Percentiles rank a stretch among this genome's conserved stretches.
Conservation (phyloP, 2,888 invertebrate genomes). For the Laspeyria flexula region DNA sequence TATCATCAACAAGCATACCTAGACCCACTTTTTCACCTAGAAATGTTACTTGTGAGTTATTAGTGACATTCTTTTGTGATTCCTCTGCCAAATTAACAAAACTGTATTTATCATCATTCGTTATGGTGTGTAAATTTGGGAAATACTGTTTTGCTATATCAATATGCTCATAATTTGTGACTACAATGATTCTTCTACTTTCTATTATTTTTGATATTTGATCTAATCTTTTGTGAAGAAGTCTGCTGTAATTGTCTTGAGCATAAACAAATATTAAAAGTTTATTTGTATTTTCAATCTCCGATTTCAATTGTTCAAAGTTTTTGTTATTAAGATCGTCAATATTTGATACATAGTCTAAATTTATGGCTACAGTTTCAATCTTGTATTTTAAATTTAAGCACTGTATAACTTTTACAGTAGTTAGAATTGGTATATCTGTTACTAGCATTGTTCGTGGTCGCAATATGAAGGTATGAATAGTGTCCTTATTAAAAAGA, state of each 20-base stretch:
- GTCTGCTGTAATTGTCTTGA: background rate
- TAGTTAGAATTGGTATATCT: constrained; percentile 13
- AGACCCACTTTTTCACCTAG: background rate
- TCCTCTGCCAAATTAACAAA: background rate
- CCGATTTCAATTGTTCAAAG: background rate
- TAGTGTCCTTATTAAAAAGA: background rate
- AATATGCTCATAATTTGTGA: background rate
- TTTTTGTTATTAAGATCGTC: background rate
- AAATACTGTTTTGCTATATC: background rate
- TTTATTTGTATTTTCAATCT: background rate
- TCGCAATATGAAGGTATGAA: background rate
- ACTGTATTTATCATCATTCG: background rate
- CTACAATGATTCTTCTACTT: background rate
- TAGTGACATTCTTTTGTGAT: background rate
- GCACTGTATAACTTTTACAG: constrained; percentile 14
- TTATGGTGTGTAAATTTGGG: background rate
- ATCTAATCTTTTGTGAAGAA: background rate
- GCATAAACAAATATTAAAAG: background rate
- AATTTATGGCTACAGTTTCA: background rate
- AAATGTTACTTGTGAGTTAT: background rate
- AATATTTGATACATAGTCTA: background rate
- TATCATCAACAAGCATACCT: background rate
- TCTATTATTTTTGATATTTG: background rate
- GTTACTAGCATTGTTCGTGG: constrained; percentile 6
- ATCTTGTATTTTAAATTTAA: background rate